phyloP scores from a whole-genome alignment of 2,888 invertebrate species.

The Odontomyia ornata region DNA sequence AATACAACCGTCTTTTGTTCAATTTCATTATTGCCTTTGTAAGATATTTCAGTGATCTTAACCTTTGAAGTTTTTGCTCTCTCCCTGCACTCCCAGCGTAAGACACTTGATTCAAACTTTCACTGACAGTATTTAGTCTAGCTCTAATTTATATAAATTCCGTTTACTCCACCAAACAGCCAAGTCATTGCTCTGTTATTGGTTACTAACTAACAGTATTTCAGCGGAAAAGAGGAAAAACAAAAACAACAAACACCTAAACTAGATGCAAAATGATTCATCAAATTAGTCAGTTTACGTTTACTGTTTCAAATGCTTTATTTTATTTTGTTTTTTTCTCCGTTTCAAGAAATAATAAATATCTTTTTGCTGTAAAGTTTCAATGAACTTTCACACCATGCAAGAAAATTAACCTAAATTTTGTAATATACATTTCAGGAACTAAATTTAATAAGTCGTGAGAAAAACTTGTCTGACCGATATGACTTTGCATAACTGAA shows the following conservation, averaged over 20 bases:
- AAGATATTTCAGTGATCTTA: not conserved
- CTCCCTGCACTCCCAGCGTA: no score
- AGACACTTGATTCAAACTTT: not conserved
- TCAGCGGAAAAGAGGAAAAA: no score
- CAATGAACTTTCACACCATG: not conserved
- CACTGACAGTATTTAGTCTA: not conserved
- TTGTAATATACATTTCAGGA: not conserved
- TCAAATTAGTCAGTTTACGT: not conserved
- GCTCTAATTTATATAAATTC: not conserved
- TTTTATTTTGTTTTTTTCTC: no score
- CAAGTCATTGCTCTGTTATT: not conserved
- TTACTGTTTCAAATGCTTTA: not conserved
- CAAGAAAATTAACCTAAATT: not conserved
- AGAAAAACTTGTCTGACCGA: not conserved
- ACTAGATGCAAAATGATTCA: not conserved
- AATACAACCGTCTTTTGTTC: no score
- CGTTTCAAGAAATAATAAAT: not conserved
- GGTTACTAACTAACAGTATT: no score
- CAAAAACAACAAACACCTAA: not conserved
- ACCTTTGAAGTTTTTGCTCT: not conserved
- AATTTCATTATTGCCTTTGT: no score
- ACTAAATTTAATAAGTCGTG: not conserved
- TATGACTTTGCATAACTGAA: not conserved
- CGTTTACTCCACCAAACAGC: not conserved
- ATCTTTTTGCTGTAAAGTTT: not conserved